phyloP scores from a whole-genome alignment of 2,888 invertebrate genomes.

The Meta bourneti region DNA sequence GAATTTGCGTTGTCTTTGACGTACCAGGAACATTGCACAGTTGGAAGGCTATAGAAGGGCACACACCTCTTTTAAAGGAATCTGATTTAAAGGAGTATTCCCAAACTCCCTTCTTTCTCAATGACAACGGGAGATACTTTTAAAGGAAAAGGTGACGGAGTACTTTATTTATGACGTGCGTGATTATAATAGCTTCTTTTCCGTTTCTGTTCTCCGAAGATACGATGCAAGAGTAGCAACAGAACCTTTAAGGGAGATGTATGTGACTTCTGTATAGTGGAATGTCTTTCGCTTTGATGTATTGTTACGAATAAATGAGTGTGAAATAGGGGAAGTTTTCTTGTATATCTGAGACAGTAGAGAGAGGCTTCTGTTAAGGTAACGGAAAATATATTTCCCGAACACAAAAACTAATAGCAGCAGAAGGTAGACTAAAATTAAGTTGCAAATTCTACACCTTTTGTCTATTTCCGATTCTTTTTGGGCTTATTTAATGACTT shows the following conservation, averaged over 20 bases:
- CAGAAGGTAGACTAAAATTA: too few species aligned
- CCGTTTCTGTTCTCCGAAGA: slow-evolving; percentile 21
- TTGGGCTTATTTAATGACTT: too few species aligned
- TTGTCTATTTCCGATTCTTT: too few species aligned
- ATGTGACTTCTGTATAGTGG: background rate
- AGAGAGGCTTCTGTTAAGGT: too few species aligned
- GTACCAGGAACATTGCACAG: background rate
- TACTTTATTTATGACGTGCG: slow-evolving; percentile 23
- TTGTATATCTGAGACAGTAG: too few species aligned
- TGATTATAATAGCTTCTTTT: slow-evolving; percentile 29
- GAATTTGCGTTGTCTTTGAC: background rate
- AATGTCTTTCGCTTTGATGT: background rate
- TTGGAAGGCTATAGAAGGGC: background rate
- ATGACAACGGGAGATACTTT: background rate
- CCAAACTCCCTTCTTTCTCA: background rate
- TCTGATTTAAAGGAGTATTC: background rate
- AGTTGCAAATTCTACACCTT: too few species aligned
- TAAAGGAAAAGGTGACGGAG: background rate
- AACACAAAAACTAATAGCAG: too few species aligned
- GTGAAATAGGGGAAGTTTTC: background rate
- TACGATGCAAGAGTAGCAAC: background rate
- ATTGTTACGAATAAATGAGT: background rate
- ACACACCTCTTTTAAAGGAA: background rate
- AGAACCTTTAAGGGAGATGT: background rate
- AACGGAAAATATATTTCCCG: too few species aligned